Conservation (phyloP, 2,113 vertebrate species). For the Balaenoptera acutorostrata region DNA sequence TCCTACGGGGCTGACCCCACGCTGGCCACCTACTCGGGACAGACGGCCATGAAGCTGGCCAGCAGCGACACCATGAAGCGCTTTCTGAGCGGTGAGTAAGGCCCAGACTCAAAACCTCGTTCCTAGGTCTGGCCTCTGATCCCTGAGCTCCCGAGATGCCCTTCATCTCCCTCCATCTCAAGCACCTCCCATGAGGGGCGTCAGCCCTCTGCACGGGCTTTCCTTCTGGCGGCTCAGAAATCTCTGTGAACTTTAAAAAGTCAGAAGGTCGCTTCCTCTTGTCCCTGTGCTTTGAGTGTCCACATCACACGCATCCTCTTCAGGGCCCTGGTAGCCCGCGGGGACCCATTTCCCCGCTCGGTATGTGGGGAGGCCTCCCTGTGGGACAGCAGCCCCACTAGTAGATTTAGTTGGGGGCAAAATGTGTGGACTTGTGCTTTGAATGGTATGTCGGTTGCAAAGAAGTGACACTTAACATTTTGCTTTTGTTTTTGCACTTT, state of each 20-base stretch:
- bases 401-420: neutral
- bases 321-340: neutral
- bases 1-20: constrained; percentile 97
- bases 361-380: neutral
- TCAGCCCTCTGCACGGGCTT: neutral
- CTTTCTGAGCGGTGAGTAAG: constrained; percentile 90
- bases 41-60: constrained; percentile 94
- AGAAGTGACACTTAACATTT: neutral
- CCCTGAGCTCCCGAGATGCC: neutral
- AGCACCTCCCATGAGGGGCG: neutral
- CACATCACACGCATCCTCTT: neutral
- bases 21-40: constrained; percentile 96
- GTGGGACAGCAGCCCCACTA: neutral
- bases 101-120: neutral
- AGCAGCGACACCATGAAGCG: constrained; percentile 93
- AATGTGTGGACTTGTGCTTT: neutral
- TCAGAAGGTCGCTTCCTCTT: neutral
- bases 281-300: neutral
- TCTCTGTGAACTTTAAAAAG: neutral
- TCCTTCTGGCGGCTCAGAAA: neutral
- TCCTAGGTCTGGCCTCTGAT: neutral
- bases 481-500: neutral
- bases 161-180: neutral
- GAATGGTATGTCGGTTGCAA: neutral
- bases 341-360: neutral